Base-by-base conservation (phyloP, 2,888 invertebrate species). In the Lamellibrachia satsuma region DNA sequence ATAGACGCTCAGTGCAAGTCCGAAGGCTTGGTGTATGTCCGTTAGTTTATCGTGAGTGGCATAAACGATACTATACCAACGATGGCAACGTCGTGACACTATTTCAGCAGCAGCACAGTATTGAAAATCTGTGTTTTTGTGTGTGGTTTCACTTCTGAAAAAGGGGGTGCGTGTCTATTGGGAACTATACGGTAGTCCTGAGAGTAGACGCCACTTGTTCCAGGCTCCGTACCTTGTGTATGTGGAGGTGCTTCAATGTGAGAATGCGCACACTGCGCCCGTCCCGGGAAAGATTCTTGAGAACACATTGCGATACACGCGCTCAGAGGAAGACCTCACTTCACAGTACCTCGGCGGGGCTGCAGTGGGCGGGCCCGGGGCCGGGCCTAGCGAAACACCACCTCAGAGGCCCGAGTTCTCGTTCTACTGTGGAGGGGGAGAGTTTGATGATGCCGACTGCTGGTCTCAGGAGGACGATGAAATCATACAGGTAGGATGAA, bases 381-480 rank as follows among this genome's bases (percentile, higher is more conserved):
- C 57, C 22, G 90, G 51, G 90, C 52, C 15, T 15, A 52, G 22
- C 9, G 91, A 90, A 52, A 90, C 92, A 60, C 95, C 7, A 95
- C 51, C 60, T 9, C 93, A 95, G 0, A 93, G 95, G 52, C 94
- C 95, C 1, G 96, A 96, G 93, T 95, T 96, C 93, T 95, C 94
- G 92, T 94, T 95, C 52, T 96, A 95, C 93, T 95, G 95, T 55
- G 92, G 93, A 90, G 95, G 94, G 60, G 95, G 95, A 93, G 96
- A 96, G 93, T 96, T 95, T 94, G 96, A 96, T 94, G 96, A 96
- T 94, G 95, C 95, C 3, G 98, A 97, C 96, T 98, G 98, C 95
- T 99, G 99, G 99, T 99, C 98, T 93, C 99, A 98, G 96, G 99
- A 99, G 95, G 99, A 99, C 95, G 99, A 99, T 96, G 99, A 99